A percentile compares a stretch with the other conserved stretches of the same genome.
These are phyloP conservation scores for Vandiemenella viatica DNA, from an alignment of 2,888 invertebrate genomes.

Conservation along the genomic window DNA sequence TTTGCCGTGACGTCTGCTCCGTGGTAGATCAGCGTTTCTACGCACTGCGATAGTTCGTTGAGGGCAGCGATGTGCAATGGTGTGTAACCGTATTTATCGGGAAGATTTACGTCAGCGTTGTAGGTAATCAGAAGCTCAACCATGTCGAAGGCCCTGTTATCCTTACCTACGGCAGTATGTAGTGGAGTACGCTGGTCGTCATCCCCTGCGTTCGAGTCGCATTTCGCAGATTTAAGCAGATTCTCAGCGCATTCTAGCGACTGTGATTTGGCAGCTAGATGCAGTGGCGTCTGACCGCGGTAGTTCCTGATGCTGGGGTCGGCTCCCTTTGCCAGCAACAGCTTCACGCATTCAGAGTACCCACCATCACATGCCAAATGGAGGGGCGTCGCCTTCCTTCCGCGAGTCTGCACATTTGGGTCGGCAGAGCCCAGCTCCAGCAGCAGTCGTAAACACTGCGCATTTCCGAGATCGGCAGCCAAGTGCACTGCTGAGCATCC, in stretches of 20 bases:
- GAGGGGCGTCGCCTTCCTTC: constrained; percentile 60
- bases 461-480: constrained; percentile 62
- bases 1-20: constrained; percentile 81
- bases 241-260: constrained; percentile 69
- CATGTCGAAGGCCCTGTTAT: constrained; percentile 63
- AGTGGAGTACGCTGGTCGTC: constrained; percentile 66
- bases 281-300: constrained; percentile 70
- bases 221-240: constrained; percentile 54
- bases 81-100: constrained; percentile 74
- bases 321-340: constrained; percentile 57
- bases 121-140: constrained; percentile 62
- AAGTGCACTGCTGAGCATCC: constrained; percentile 69
- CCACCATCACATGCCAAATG: constrained; percentile 83
- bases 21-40: constrained; percentile 66
- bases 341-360: constrained; percentile 62
- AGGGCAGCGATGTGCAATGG: constrained; percentile 73
- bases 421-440: constrained; percentile 56
- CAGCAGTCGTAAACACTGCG: constrained; percentile 58
- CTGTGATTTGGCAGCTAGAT: constrained; percentile 66
- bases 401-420: constrained; percentile 52
- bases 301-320: constrained; percentile 59
- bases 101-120: constrained; percentile 68
- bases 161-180: constrained; percentile 73
- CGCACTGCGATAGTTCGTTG: constrained; percentile 71
- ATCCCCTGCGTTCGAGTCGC: constrained; percentile 66